A percentile compares a stretch with the other conserved stretches of the same genome.
Evolutionary conservation across 1,140 invertebrate genomes (phyloP).

Genomic region (Drosophila sturtevanti): DNA sequence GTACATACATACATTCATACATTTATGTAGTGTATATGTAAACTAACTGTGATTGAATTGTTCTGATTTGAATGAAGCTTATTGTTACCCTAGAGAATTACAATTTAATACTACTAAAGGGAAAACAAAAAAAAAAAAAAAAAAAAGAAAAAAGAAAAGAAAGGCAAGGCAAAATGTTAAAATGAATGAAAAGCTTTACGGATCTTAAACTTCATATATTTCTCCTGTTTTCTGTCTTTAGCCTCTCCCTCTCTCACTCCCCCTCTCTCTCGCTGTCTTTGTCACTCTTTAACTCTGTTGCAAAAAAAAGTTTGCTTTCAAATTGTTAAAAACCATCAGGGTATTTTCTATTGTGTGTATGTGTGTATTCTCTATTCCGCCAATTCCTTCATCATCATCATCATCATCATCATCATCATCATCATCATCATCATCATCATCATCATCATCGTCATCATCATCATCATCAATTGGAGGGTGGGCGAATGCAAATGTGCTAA

Average conservation of each 20-base stretch:
- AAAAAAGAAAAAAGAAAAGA: not conserved
- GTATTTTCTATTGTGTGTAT: not conserved
- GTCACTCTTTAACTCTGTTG: not conserved
- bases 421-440: no score
- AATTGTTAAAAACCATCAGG: not conserved
- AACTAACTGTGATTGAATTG: conserved; percentile 1
- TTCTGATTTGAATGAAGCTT: conserved; percentile 2
- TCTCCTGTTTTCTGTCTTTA: no score
- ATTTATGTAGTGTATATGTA: not conserved
- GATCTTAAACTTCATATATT: conserved; percentile 1
- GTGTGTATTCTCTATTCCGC: not conserved
- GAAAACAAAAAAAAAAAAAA: not conserved
- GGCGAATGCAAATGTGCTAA: conserved; percentile 39
- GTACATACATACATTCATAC: not conserved
- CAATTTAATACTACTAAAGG: not conserved
- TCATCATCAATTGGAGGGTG: not conserved
- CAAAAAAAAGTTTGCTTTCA: not conserved
- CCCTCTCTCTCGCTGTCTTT: not conserved
- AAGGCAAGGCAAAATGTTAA: not conserved
- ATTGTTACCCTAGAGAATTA: conserved; percentile 4
- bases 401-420: not conserved
- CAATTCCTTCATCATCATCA: not conserved
- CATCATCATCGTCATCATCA: no score
- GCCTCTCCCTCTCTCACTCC: not conserved
- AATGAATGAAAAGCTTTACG: conserved; percentile 6